These are phyloP conservation scores for Hiodon tergisus DNA, from an alignment of 2,113 vertebrate species.

Conservation along the genomic window DNA sequence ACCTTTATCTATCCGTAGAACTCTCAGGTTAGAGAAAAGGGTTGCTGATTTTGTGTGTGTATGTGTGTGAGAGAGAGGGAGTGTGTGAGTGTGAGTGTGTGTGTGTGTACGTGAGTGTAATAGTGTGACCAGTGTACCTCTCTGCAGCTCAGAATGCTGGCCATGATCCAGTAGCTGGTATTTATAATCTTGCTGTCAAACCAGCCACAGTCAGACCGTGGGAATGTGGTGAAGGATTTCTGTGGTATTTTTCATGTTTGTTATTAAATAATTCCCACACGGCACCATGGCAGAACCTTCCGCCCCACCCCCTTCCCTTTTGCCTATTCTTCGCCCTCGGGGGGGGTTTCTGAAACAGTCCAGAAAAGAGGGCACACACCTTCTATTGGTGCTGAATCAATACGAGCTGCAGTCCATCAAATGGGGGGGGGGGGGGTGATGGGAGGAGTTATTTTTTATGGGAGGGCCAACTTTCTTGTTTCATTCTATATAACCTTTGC, in stretches of 20 bases:
- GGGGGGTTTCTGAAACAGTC: background rate
- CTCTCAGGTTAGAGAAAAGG: too few relatives aligned
- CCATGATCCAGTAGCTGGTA: slow-evolving; percentile 8
- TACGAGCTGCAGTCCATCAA: too few relatives aligned
- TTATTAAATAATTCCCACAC: slow-evolving; percentile 71
- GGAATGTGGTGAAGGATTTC: slow-evolving; percentile 66
- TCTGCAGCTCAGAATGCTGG: background rate
- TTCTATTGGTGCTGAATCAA: too few relatives aligned
- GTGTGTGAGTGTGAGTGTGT: slow-evolving; percentile 1
- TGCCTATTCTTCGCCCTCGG: slow-evolving; percentile 3
- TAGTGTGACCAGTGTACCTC: too few relatives aligned
- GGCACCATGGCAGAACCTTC: slow-evolving; percentile 60
- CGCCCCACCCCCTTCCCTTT: slow-evolving; percentile 38
- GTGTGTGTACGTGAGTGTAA: background rate
- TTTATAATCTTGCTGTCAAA: slow-evolving; percentile 41
- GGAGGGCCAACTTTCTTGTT: too few relatives aligned
- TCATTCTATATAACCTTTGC: too few relatives aligned
- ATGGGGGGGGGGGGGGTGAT: too few relatives aligned
- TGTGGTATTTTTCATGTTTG: slow-evolving; percentile 73
- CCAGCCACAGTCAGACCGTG: slow-evolving; percentile 54
- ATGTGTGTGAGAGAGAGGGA: slow-evolving; percentile 9
- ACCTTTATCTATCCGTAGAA: too few relatives aligned
- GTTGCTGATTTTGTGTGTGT: background rate
- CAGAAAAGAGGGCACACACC: too few relatives aligned
- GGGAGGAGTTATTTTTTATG: too few relatives aligned